A percentile compares a stretch with the other conserved stretches of the same genome.
phyloP scores from a whole-genome alignment of 1,140 invertebrate genomes.

The Neodiprion fabricii region DNA sequence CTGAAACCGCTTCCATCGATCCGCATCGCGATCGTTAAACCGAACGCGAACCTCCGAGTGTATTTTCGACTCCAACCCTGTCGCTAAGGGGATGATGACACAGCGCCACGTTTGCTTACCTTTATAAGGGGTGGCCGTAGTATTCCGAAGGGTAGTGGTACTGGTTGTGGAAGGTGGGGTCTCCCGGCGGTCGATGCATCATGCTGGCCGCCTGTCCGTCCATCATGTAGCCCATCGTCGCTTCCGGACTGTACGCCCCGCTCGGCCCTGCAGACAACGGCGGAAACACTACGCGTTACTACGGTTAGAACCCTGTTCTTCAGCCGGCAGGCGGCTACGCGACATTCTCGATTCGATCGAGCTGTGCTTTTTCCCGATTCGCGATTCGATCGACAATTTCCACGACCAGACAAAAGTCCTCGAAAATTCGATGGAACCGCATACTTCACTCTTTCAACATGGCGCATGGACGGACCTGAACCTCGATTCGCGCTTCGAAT shows the following conservation, averaged over 20 bases:
- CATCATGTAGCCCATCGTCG: slow-evolving; percentile 96
- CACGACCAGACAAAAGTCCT: slow-evolving; percentile 11
- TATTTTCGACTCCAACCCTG: no score
- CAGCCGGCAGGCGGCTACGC: slow-evolving; percentile 47
- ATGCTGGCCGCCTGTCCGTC: slow-evolving; percentile 87
- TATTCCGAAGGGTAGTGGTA: slow-evolving; percentile 91
- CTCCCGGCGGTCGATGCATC: slow-evolving; percentile 92
- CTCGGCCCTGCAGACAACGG: slow-evolving; percentile 87
- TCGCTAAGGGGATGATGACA: no score
- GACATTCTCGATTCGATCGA: slow-evolving; percentile 41
- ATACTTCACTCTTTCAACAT: neutral
- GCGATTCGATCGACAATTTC: no score
- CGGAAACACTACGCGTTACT: slow-evolving; percentile 79
- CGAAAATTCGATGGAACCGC: neutral
- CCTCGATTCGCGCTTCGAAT: no score
- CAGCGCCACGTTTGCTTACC: slow-evolving; percentile 26
- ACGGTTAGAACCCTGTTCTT: slow-evolving; percentile 62
- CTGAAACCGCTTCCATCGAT: no score
- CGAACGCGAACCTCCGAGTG: no score
- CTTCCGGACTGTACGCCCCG: slow-evolving; percentile 93
- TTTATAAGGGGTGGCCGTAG: slow-evolving; percentile 88
- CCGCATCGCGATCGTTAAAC: no score
- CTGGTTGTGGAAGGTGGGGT: slow-evolving; percentile 89
- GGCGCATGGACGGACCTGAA: neutral
- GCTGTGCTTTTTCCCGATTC: slow-evolving; percentile 10